Conservation (phyloP, 2,797 vertebrate genomes). For the Gallirallus australis region DNA sequence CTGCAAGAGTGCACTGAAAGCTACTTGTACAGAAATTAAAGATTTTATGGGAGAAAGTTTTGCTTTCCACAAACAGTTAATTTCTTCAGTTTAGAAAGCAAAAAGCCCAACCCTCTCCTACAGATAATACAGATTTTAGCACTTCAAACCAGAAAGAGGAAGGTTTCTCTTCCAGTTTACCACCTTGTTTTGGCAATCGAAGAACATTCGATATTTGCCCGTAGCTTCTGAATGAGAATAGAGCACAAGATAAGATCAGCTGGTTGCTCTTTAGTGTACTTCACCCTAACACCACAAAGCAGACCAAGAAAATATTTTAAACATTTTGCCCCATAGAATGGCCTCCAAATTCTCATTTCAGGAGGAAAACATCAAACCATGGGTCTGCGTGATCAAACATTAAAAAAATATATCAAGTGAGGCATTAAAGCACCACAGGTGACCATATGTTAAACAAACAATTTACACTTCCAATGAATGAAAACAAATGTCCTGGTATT, state of each 20-base stretch:
- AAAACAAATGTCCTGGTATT: constrained; percentile 55
- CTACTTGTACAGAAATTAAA: background rate
- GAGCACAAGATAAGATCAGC: constrained; percentile 60
- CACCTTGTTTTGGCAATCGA: constrained; percentile 73
- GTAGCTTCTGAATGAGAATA: constrained; percentile 75
- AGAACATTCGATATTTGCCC: constrained; percentile 77
- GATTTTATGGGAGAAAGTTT: background rate
- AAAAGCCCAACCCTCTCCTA: background rate
- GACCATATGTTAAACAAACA: constrained; percentile 69
- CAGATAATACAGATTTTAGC: background rate
- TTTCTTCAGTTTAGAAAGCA: background rate
- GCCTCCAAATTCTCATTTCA: constrained; percentile 77
- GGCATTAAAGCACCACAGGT: constrained; percentile 61
- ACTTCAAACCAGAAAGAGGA: constrained; percentile 33
- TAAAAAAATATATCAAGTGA: background rate
- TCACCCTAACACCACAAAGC: constrained; percentile 81
- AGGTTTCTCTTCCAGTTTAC: constrained; percentile 35
- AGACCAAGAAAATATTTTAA: constrained; percentile 78
- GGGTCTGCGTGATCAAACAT: constrained; percentile 56
- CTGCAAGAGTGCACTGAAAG: background rate
- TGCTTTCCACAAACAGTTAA: background rate
- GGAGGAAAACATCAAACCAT: constrained; percentile 63
- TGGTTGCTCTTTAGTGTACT: constrained; percentile 72
- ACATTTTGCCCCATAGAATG: constrained; percentile 78
- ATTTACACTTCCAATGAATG: constrained; percentile 58